Conservation (phyloP, 1,140 invertebrate genomes). For the Maconellicoccus hirsutus region DNA sequence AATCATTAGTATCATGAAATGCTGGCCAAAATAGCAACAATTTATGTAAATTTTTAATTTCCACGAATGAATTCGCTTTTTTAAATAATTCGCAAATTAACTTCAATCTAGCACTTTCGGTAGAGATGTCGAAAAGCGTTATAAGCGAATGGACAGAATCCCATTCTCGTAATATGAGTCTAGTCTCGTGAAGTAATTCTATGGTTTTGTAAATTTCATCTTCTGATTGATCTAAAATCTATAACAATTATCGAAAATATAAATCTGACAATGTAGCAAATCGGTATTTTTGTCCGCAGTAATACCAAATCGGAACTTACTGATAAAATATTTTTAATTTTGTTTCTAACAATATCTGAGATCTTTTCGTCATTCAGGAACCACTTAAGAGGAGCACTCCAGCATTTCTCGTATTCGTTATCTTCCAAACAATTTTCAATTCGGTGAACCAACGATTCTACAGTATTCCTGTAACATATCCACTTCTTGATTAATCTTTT, state of each 20-base stretch:
- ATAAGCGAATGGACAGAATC: neutral
- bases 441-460: neutral
- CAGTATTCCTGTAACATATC: neutral
- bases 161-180: slow-evolving; percentile 1
- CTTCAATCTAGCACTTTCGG: neutral
- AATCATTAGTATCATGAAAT: neutral
- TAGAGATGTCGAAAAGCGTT: neutral
- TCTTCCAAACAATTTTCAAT: slow-evolving; percentile 15
- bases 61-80: neutral
- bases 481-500: too few species aligned
- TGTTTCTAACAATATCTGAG: neutral
- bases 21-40: neutral
- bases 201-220: slow-evolving; percentile 1
- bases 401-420: slow-evolving; percentile 10
- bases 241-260: neutral
- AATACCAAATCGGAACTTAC: neutral
- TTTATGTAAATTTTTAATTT: neutral
- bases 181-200: neutral
- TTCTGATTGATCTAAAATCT: slow-evolving; percentile 4
- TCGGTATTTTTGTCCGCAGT: neutral
- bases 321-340: slow-evolving; percentile 5
- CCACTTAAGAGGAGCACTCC: neutral
- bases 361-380: neutral
- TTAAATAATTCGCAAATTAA: neutral
- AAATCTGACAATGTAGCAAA: too few species aligned